Conservation (phyloP, 2,797 vertebrate species). For the Cossypha niveicapilla region DNA sequence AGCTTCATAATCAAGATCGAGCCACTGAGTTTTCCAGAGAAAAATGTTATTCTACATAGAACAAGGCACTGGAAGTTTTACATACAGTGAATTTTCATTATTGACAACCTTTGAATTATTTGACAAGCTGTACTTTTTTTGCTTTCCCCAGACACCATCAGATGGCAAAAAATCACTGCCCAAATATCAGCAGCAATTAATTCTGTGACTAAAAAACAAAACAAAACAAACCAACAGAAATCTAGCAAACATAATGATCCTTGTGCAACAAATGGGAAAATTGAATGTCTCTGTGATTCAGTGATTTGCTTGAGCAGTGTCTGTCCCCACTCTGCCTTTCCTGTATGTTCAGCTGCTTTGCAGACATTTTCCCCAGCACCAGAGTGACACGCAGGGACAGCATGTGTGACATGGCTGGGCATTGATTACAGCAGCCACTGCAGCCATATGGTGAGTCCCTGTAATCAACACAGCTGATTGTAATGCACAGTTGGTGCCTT, state of each 20-base stretch:
- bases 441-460: background rate
- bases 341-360: background rate
- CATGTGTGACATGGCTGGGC: background rate
- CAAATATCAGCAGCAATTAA: background rate
- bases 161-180: slow-evolving; percentile 4
- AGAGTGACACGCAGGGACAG: background rate
- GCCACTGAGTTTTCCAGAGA: background rate
- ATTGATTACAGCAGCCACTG: background rate
- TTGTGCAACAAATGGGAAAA: background rate
- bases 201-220: background rate
- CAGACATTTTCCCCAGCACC: background rate
- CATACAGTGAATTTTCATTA: background rate
- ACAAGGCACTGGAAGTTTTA: background rate
- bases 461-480: background rate
- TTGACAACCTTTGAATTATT: background rate
- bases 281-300: background rate
- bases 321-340: background rate
- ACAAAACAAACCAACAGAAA: background rate
- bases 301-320: background rate
- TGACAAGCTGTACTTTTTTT: background rate
- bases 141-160: background rate
- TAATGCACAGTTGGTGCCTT: background rate
- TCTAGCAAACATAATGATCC: background rate
- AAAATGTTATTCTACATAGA: background rate
- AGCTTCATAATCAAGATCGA: background rate